These are phyloP conservation scores for Sebastolobus altivelis DNA, from an alignment of 2,797 vertebrate species.

Conservation along the genomic window DNA sequence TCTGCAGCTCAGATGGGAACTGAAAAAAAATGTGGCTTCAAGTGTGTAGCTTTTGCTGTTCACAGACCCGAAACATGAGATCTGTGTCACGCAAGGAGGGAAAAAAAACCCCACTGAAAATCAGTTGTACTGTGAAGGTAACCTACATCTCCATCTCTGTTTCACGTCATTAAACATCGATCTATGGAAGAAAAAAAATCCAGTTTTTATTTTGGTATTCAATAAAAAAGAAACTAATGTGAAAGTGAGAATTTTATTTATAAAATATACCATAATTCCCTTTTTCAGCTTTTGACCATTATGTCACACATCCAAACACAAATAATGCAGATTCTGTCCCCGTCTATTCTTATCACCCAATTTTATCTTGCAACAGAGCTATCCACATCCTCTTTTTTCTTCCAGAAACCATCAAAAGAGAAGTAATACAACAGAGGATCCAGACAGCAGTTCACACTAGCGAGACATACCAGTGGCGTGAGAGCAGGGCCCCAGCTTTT, in stretches of 20 bases:
- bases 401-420: slow-evolving; percentile 79
- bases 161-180: not conserved
- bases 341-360: not conserved
- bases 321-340: not conserved
- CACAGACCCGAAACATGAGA: not conserved
- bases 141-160: not conserved
- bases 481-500: rapidly evolving
- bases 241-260: not conserved
- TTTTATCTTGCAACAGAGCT: not conserved
- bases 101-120: not conserved
- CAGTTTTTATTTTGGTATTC: not conserved
- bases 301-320: not conserved
- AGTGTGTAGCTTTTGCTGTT: not conserved
- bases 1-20: not conserved
- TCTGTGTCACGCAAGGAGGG: no score
- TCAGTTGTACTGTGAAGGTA: not conserved
- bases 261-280: not conserved
- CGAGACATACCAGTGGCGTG: slow-evolving; percentile 51
- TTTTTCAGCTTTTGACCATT: not conserved
- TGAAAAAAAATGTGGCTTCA: not conserved
- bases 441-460: slow-evolving; percentile 73
- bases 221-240: not conserved
- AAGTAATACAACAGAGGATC: slow-evolving; percentile 80
- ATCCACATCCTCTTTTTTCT: slow-evolving; percentile 54
- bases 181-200: not conserved